Evolutionary conservation across 2,113 vertebrate genomes (phyloP), one percentile per base, ranked within the genome.

Genomic region (Ursus arctos): DNA sequence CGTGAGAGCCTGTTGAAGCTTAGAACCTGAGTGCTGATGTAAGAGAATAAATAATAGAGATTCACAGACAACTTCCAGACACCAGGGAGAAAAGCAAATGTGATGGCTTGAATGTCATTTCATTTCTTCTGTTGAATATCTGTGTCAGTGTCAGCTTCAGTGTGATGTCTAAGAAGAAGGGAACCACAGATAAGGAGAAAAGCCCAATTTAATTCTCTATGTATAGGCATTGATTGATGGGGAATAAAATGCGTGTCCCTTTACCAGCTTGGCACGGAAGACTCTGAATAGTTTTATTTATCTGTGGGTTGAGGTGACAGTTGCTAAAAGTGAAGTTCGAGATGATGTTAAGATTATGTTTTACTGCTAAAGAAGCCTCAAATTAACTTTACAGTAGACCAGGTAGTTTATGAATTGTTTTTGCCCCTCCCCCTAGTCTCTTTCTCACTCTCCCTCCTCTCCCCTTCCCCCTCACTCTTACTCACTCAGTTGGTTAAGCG

Each of bases 261-360:
- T 72, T 96, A 83, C 61, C 94, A 89, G 2, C 57, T 72, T 87
- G 82, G 65, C 55, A 93, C 59, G 63, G 16, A 80, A 24, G 47
- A 36, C 59, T 87, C 86, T 89, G 55, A 94, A 85, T 81, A 84
- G 83, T 80, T 85, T 31, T 86, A 12, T 92, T 83, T 88, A 69
- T 97, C 82, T 94, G 59, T 11, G 21, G 67, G 71, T 86, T 88
- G 47, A 93, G 59, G 72, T 97, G 91, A 82, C 72, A 83, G 40
- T 89, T 95, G 59, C 31, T 96, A 19, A 65, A 77, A 95, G 19
- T 94, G 28, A 86, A 79, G 47, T 79, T 36, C 26, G 43, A 49
- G 83, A 79, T 77, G 94, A 83, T 13, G 92, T 96, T 76, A 55
- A 93, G 91, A 72, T 40, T n/a, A n/a, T 71, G 36, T 77, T 92